Conservation (phyloP, 2,888 invertebrate species). For the Ctena decussata region DNA sequence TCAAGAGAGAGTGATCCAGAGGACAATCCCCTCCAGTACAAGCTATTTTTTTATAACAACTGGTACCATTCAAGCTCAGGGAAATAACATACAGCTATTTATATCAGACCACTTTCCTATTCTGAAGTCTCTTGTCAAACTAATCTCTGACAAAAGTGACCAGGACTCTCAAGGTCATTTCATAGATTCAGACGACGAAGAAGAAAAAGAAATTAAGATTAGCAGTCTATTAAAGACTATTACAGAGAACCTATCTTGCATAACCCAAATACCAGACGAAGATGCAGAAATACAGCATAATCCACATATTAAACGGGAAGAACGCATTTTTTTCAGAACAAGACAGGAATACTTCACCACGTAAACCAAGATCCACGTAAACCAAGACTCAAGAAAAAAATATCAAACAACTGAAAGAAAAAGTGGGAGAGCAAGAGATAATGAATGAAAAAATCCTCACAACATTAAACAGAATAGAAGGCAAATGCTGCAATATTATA, state of each 20-base stretch:
- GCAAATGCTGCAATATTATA: background rate
- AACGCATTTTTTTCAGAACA: background rate
- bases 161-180: background rate
- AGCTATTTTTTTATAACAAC: background rate
- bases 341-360: background rate
- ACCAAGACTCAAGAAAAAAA: background rate
- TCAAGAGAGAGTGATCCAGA: background rate
- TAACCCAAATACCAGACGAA: background rate
- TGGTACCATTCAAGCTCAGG: background rate
- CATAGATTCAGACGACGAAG: background rate
- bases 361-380: background rate
- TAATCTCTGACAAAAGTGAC: background rate
- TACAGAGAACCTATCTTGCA: background rate
- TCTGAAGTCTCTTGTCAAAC: background rate
- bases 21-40: background rate
- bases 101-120: background rate
- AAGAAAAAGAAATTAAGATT: too few relatives aligned
- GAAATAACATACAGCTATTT: background rate
- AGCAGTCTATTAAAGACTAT: background rate
- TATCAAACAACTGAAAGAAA: background rate
- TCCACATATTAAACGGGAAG: background rate
- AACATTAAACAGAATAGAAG: background rate
- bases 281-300: background rate
- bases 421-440: background rate
- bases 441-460: background rate